Conservation (phyloP, 2,113 vertebrate species). For the Cinclus mexicanus region DNA sequence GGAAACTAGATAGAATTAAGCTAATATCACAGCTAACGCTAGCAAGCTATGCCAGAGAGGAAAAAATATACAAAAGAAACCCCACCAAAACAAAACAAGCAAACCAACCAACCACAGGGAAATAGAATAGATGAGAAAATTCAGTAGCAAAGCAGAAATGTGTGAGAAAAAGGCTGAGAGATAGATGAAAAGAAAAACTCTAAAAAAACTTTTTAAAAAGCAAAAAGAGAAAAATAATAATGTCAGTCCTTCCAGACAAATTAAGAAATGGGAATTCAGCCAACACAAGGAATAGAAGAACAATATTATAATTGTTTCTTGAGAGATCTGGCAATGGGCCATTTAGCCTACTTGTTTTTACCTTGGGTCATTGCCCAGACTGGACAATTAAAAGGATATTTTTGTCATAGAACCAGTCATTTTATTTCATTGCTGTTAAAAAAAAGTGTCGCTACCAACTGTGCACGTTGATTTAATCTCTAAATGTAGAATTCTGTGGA, state of each 20-base stretch:
- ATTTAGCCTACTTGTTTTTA: conserved; percentile 69
- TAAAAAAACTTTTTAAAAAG: conserved; percentile 30
- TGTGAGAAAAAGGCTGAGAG: background rate
- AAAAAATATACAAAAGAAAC: background rate
- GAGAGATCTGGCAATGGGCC: conserved; percentile 64
- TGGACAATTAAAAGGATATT: conserved; percentile 73
- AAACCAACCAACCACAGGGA: background rate
- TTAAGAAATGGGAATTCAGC: conserved; percentile 66
- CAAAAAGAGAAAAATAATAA: conserved; percentile 61
- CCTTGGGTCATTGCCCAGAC: conserved; percentile 68
- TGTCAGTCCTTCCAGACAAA: conserved; percentile 33
- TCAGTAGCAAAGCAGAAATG: background rate
- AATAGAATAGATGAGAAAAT: background rate
- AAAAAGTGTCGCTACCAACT: conserved; percentile 33
- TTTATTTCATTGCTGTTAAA: conserved; percentile 65
- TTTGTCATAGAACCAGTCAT: conserved; percentile 37
- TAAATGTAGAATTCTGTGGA: conserved; percentile 13
- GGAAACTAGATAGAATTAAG: background rate
- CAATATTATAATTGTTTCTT: conserved; percentile 64
- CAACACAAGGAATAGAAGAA: conserved; percentile 54
- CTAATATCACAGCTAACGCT: background rate
- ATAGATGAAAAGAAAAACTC: conserved; percentile 1
- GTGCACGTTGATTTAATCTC: conserved; percentile 27
- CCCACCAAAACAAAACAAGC: background rate
- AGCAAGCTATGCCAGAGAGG: background rate